Evolutionary conservation across 2,797 vertebrate genomes (phyloP), one percentile per base, ranked within the genome.

Genomic region (Crenichthys baileyi): DNA sequence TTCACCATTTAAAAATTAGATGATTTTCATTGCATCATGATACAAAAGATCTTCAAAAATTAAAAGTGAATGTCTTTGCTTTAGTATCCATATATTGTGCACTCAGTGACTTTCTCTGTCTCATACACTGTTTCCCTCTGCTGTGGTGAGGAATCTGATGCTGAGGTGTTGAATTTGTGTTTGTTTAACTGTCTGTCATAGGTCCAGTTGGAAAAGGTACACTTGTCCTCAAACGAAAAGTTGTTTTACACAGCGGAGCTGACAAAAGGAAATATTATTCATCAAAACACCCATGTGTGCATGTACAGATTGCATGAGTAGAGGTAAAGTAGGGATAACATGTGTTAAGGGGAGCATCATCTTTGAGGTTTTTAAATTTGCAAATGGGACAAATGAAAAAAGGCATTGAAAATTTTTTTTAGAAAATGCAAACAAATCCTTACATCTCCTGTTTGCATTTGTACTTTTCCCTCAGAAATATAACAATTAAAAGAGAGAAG

Each of bases 91-190:
- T 58, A 60, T 67, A 39, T n/a, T 39, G 1, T 71, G 76, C 44
- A 46, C 50, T 72, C 53, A 50, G 22, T 70, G 41, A 58, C 65
- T 76, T 72, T 77, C 65, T 31, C 72, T 67, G 46, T 78, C 48
- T 48, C 72, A 75, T 84, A 72, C 70, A 56, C 86, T 83, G 77
- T 78, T 76, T 89, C 80, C 83, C 92, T 85, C 90, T 91, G 85
- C 87, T 53, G 76, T 83, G 82, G 91, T 94, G 94, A 93, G 95
- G 94, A 95, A 95, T 96, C 88, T 94, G 83, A 93, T 91, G 92
- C 83, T 85, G 88, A 90, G 90, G 94, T 95, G 94, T 91, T 94
- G 94, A 90, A 94, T 95, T 95, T 95, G 85, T 93, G 83, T 91
- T 94, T 91, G 92, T 91, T 78, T 83, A 76, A 75, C 83, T 79